Percentiles rank a stretch among this genome's conserved stretches.
These are phyloP conservation scores for Bugulina stolonifera DNA, from an alignment of 2,888 invertebrate genomes.

Conservation along the genomic window DNA sequence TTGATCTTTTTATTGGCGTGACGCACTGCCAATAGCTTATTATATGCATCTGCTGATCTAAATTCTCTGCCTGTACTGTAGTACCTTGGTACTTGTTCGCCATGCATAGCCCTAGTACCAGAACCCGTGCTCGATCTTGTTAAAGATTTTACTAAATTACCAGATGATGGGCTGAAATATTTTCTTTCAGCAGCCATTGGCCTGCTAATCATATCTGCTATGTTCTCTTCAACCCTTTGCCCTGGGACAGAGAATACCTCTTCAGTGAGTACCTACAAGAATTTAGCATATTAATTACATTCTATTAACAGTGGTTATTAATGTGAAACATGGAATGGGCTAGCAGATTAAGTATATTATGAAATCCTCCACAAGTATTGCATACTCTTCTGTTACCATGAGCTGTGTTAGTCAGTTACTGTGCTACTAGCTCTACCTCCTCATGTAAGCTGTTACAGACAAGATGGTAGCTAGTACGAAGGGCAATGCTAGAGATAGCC, in stretches of 20 bases:
- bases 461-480: too few species aligned
- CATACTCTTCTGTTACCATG: too few species aligned
- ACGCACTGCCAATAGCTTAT: not conserved
- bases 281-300: too few species aligned
- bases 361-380: too few species aligned
- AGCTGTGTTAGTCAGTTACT: too few species aligned
- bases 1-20: not conserved
- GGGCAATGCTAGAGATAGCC: too few species aligned
- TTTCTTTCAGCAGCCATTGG: constrained; percentile 14
- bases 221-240: not conserved
- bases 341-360: too few species aligned
- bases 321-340: too few species aligned
- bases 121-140: not conserved
- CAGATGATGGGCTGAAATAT: constrained; percentile 8
- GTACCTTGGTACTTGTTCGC: not conserved
- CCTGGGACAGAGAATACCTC: not conserved
- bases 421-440: too few species aligned
- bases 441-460: too few species aligned
- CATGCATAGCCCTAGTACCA: not conserved
- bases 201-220: not conserved
- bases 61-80: not conserved
- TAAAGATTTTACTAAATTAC: not conserved
- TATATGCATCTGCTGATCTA: constrained; percentile 4
- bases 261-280: not conserved
- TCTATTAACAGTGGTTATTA: too few species aligned